Evolutionary conservation across 2,113 vertebrate genomes (phyloP).

Genomic region (Dryoscopus gambensis): DNA sequence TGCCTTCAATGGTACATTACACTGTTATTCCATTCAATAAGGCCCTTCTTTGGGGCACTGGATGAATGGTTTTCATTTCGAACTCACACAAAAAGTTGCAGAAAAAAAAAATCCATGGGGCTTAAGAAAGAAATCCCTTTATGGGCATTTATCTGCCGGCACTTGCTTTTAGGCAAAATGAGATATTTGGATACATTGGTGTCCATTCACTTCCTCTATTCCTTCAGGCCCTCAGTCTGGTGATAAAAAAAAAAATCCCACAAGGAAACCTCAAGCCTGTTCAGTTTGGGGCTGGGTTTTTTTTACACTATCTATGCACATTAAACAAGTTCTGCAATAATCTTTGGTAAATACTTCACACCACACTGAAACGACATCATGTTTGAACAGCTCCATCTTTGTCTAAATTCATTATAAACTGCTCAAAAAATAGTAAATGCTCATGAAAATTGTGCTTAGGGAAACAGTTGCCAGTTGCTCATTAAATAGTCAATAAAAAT

Average conservation of each 20-base stretch:
- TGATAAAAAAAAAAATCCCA: neutral
- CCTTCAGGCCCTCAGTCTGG: too few relatives aligned
- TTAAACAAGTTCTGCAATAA: slow-evolving; percentile 45
- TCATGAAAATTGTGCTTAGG: neutral
- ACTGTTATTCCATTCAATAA: slow-evolving; percentile 90
- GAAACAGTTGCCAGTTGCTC: neutral
- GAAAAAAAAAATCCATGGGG: slow-evolving; percentile 75
- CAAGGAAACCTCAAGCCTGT: slow-evolving; percentile 45
- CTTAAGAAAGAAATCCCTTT: slow-evolving; percentile 86
- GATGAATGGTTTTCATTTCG: slow-evolving; percentile 87
- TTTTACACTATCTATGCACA: slow-evolving; percentile 8
- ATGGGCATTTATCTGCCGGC: slow-evolving; percentile 84
- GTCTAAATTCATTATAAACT: neutral
- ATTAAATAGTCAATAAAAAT: neutral
- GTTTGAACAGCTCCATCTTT: neutral
- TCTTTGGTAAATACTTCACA: neutral
- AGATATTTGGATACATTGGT: slow-evolving; percentile 85
- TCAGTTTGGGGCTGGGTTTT: neutral
- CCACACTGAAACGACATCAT: neutral
- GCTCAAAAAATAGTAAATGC: neutral
- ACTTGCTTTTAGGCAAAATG: slow-evolving; percentile 89
- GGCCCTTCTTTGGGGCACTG: slow-evolving; percentile 85
- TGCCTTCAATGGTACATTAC: slow-evolving; percentile 94
- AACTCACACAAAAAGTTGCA: slow-evolving; percentile 84
- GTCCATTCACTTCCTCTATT: slow-evolving; percentile 79